Conservation (phyloP, 2,797 vertebrate species). For the Pipistrellus pygmaeus region DNA sequence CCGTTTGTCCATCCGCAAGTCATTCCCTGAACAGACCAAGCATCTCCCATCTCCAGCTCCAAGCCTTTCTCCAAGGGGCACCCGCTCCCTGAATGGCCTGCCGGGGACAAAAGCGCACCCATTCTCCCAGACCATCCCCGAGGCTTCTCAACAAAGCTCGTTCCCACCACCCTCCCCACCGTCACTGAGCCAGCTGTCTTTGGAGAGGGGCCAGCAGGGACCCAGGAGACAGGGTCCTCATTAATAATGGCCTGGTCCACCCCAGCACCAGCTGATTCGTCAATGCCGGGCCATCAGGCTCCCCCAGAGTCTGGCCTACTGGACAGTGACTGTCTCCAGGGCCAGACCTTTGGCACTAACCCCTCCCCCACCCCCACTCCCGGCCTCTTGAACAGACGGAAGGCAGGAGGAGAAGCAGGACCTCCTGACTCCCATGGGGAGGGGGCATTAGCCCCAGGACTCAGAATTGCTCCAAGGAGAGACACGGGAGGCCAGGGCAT, state of each 20-base stretch:
- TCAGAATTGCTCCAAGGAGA: neutral
- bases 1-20: neutral
- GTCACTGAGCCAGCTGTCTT: neutral
- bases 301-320: neutral
- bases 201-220: neutral
- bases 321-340: neutral
- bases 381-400: neutral
- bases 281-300: neutral
- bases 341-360: neutral
- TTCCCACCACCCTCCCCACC: neutral
- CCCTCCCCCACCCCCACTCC: neutral
- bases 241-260: too few species aligned
- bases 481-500: neutral
- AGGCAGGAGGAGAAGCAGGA: too few species aligned
- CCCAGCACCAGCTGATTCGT: constrained; percentile 76
- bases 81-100: neutral
- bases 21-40: neutral
- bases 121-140: neutral
- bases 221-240: neutral
- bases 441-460: neutral
- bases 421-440: neutral
- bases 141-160: neutral
- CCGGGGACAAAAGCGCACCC: neutral
- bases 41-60: neutral
- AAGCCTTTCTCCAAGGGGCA: neutral